Evolutionary conservation across 2,113 vertebrate species (phyloP).

Genomic region (Chamaetylas fuelleborni): DNA sequence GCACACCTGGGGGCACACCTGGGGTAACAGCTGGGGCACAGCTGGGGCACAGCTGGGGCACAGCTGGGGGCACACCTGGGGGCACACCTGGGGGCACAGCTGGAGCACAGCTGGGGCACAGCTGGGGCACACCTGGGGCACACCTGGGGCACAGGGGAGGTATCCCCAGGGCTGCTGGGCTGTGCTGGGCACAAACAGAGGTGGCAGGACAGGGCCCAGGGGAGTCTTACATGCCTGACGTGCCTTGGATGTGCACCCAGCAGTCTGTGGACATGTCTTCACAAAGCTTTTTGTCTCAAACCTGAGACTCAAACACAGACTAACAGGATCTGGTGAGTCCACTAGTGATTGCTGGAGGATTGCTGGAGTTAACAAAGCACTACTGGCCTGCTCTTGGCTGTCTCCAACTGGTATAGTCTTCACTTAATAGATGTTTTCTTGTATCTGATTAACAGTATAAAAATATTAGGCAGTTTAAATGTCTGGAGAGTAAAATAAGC

Average conservation of each 20-base stretch:
- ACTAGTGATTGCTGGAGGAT: background rate
- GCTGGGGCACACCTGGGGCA: no score
- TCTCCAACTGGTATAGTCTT: background rate
- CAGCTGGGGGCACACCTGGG: no score
- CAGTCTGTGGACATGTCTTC: background rate
- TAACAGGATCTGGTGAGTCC: background rate
- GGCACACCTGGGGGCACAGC: no score
- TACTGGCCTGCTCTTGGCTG: background rate
- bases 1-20: no score
- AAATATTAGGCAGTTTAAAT: background rate
- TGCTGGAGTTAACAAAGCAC: background rate
- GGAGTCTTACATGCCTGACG: background rate
- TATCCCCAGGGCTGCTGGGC: no score
- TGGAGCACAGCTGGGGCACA: no score
- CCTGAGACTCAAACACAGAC: background rate
- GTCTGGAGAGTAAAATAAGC: background rate
- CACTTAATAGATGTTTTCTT: background rate
- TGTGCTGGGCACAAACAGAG: no score
- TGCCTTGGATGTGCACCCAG: background rate
- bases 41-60: no score
- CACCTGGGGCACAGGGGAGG: no score
- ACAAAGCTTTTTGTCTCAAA: constrained; percentile 8
- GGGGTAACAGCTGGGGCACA: no score
- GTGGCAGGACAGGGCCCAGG: no score
- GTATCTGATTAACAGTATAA: background rate